phyloP scores from a whole-genome alignment of 1,140 invertebrate genomes.

The Metaphire vulgaris region DNA sequence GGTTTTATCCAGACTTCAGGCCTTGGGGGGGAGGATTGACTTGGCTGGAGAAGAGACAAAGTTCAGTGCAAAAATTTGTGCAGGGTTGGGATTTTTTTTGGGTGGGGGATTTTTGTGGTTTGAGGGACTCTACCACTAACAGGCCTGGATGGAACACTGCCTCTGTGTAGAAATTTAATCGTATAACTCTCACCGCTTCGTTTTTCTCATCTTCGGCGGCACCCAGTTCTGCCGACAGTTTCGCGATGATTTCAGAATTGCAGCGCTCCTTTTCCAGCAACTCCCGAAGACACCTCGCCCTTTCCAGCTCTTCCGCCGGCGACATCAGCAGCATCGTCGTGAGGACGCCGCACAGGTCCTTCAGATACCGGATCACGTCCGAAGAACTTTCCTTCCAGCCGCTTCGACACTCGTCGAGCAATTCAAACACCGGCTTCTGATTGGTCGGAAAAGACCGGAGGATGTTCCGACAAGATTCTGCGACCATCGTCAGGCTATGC shows the following conservation, averaged over 20 bases:
- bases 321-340: constrained; percentile 46
- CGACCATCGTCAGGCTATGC: too few species aligned
- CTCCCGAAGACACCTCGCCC: constrained; percentile 43
- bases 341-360: constrained; percentile 45
- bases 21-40: too few species aligned
- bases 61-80: too few species aligned
- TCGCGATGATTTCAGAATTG: constrained; percentile 45
- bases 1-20: too few species aligned
- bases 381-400: constrained; percentile 20
- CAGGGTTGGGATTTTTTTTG: too few species aligned
- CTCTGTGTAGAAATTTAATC: too few species aligned
- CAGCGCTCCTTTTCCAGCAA: constrained; percentile 42
- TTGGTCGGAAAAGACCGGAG: constrained; percentile 42
- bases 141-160: too few species aligned
- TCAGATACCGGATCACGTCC: constrained; percentile 35
- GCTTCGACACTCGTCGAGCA: constrained; percentile 30
- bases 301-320: constrained; percentile 47
- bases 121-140: too few species aligned
- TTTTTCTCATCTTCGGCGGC: constrained; percentile 47
- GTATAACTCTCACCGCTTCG: constrained; percentile 41
- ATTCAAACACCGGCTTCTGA: constrained; percentile 38
- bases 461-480: constrained; percentile 46
- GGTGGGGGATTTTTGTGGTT: too few species aligned
- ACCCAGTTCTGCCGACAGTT: constrained; percentile 44
- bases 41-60: too few species aligned